Base-by-base conservation (phyloP, 37 sponge, comb jelly and placozoan species). In the Diacarnus erythraeanus region DNA sequence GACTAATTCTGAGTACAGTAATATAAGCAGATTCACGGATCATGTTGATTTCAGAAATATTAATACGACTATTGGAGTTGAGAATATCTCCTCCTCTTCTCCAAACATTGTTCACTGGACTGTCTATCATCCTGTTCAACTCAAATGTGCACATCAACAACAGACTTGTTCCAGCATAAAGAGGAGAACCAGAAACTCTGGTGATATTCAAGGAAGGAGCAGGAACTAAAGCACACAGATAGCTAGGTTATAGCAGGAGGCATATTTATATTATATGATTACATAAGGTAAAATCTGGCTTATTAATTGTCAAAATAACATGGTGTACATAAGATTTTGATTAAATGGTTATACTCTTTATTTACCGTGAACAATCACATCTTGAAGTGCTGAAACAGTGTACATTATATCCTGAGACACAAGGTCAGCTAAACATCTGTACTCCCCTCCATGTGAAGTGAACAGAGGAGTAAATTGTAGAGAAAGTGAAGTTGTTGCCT, bases 121-220 rank as follows among this genome's bases (percentile, higher is more conserved):
- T 69, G 31, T 69, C 69, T 36, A 69, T 33, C 25, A 29, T 37
- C 4, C 38, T 35, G 21, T 31, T 5, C 38, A 69, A 36, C 31
- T 35, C 21, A 69, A 69, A 29, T 69, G 21, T 18, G 38, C 69
- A 69, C 3, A 39, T 36, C 39, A 69, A 36, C 37, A 9, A 33
- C 37, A 69, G 69, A 36, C 69, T 35, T 36, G 69, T 69, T 69
- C 69, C 69, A 69, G 69, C 39, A 69, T 69, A 69, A 9, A 69
- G 38, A 4, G 69, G 36, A 18, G 20, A 17, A 30, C 8, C 9
- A 33, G 69, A 39, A 36, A 69, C 34, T 31, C 69, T 39, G 34
- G 34, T 69, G 38, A 69, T 69, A 18, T 9, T 69, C 6, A 69
- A 36, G 34, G 39, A 25, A 30, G 69, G 69, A 33, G 69, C 69